Percentiles rank a stretch among this genome's conserved stretches.
Conservation (phyloP, 2,113 vertebrate species). For the Vulpes ferrilata region DNA sequence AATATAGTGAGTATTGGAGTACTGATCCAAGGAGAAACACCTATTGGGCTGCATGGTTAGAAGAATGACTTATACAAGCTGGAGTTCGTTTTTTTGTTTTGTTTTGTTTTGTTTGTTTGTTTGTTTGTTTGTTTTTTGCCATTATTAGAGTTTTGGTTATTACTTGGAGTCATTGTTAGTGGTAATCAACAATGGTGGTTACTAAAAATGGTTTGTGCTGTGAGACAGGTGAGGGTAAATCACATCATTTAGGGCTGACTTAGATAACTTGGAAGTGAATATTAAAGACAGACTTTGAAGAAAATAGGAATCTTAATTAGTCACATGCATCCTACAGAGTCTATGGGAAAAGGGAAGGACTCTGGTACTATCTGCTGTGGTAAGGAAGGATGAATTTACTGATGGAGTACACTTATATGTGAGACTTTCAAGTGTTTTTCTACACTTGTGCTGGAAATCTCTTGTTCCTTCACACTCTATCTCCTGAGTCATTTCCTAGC, state of each 20-base stretch:
- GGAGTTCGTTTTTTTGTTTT: too few species aligned
- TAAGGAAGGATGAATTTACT: background rate
- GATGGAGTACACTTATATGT: background rate
- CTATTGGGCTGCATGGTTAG: background rate
- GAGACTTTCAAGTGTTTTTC: conserved; percentile 31
- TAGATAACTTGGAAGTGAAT: background rate
- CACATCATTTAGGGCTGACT: background rate
- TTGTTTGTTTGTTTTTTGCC: background rate
- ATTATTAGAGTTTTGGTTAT: background rate
- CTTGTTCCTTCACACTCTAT: background rate
- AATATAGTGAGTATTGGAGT: background rate
- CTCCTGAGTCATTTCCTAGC: conserved; percentile 66
- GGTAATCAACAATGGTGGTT: background rate
- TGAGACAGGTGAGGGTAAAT: background rate
- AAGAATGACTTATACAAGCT: background rate
- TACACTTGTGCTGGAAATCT: conserved; percentile 27
- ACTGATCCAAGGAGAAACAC: background rate
- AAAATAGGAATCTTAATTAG: background rate
- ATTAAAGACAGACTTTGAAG: background rate
- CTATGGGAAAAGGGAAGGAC: too few species aligned
- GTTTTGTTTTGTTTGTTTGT: background rate
- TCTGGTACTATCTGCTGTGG: background rate
- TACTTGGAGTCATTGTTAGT: background rate
- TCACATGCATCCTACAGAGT: too few species aligned
- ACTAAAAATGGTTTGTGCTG: background rate